phyloP scores from a whole-genome alignment of 2,113 vertebrate species.

The Dinomys branickii region DNA sequence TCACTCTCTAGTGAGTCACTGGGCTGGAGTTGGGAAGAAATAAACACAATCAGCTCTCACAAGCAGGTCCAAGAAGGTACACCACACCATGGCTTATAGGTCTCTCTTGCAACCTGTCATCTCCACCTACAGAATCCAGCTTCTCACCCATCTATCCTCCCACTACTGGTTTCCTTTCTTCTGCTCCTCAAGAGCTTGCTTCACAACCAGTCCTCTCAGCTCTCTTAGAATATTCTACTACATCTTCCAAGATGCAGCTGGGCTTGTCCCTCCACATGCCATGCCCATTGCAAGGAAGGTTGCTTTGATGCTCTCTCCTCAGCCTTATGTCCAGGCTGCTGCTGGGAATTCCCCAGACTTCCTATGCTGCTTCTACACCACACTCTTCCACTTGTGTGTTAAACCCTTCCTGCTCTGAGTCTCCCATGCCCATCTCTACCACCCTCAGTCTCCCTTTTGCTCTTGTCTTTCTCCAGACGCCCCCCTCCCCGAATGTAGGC shows the following conservation, averaged over 20 bases:
- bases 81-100: fast-evolving
- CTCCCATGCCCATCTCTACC: background rate
- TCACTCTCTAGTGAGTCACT: background rate
- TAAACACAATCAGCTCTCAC: no score
- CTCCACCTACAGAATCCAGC: background rate
- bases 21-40: background rate
- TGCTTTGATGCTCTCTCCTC: background rate
- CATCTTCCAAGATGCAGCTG: background rate
- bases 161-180: background rate
- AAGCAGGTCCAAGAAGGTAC: background rate
- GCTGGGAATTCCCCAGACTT: background rate
- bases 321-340: background rate
- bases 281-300: background rate
- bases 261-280: background rate
- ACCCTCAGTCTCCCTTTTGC: background rate
- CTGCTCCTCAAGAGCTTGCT: background rate
- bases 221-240: background rate
- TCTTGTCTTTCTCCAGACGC: background rate
- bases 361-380: no score
- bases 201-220: background rate
- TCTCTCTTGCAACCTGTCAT: background rate
- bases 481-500: no score
- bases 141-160: background rate
- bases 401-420: background rate
- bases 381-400: background rate